Evolutionary conservation across 2,113 vertebrate genomes (phyloP).

Genomic region (Dissostichus mawsoni): DNA sequence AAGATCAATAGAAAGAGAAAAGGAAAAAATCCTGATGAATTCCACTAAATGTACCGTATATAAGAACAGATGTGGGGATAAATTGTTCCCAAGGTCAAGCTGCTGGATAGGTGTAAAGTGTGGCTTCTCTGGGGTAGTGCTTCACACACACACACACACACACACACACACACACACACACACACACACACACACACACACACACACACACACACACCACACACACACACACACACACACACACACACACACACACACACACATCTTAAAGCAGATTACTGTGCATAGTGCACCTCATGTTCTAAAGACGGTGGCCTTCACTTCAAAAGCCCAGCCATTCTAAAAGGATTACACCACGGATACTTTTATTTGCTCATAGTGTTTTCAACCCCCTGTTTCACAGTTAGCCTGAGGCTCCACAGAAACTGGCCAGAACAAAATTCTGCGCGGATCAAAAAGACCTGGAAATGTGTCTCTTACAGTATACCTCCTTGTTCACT

Average conservation of each 20-base stretch:
- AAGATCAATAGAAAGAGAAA: background rate
- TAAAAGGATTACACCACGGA: slow-evolving; percentile 71
- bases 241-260: slow-evolving; percentile 13
- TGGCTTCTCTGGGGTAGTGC: background rate
- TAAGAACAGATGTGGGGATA: slow-evolving; percentile 3
- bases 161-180: slow-evolving; percentile 23
- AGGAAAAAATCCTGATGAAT: background rate
- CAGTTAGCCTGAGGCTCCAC: slow-evolving; percentile 46
- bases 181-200: slow-evolving; percentile 22
- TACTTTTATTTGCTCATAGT: slow-evolving; percentile 65
- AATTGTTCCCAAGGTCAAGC: slow-evolving; percentile 30
- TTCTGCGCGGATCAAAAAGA: slow-evolving; percentile 49
- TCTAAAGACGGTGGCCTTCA: slow-evolving; percentile 58
- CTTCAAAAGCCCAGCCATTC: slow-evolving; percentile 58
- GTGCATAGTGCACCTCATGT: slow-evolving; percentile 57
- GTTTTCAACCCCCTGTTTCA: slow-evolving; percentile 62
- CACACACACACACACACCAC: too few relatives aligned
- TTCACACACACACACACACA: background rate
- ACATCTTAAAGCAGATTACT: slow-evolving; percentile 63
- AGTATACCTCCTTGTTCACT: slow-evolving; percentile 7
- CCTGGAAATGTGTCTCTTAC: slow-evolving; percentile 15
- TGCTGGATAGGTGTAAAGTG: slow-evolving; percentile 3
- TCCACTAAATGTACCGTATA: background rate
- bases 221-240: too few relatives aligned
- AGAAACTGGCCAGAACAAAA: slow-evolving; percentile 37